Percentiles rank a stretch among this genome's conserved stretches.
These are phyloP conservation scores for Erpobdella octoculata DNA, from an alignment of 2,888 invertebrate genomes.

Conservation along the genomic window DNA sequence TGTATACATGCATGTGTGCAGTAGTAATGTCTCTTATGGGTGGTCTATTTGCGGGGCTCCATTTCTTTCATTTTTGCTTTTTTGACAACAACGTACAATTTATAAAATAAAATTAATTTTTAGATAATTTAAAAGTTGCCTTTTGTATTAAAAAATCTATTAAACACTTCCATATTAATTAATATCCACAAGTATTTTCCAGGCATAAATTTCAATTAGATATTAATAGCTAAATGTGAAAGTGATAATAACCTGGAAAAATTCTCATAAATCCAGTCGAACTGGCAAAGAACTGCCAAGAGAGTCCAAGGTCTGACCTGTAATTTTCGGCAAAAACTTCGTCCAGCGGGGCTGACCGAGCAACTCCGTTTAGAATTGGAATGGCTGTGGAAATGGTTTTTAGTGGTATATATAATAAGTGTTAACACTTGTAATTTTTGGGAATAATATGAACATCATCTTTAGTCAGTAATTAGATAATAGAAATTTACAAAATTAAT, in stretches of 20 bases:
- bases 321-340: constrained; percentile 76
- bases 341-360: constrained; percentile 82
- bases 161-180: not conserved
- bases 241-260: constrained; percentile 94
- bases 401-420: not conserved
- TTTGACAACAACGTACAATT: too few relatives aligned
- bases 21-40: too few relatives aligned
- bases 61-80: too few relatives aligned
- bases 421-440: not conserved
- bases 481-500: not conserved
- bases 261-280: constrained; percentile 82
- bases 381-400: constrained; percentile 56
- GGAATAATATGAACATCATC: not conserved
- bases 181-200: not conserved
- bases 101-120: not conserved
- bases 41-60: too few relatives aligned
- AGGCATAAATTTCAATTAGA: not conserved
- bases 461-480: not conserved
- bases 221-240: not conserved
- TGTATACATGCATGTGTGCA: too few relatives aligned
- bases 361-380: constrained; percentile 78
- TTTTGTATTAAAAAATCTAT: not conserved
- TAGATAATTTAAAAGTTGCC: not conserved
- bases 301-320: constrained; percentile 75
- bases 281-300: constrained; percentile 97